These are phyloP conservation scores for Ecliptopera silaceata DNA, from an alignment of 2,888 invertebrate genomes.

Conservation along the genomic window DNA sequence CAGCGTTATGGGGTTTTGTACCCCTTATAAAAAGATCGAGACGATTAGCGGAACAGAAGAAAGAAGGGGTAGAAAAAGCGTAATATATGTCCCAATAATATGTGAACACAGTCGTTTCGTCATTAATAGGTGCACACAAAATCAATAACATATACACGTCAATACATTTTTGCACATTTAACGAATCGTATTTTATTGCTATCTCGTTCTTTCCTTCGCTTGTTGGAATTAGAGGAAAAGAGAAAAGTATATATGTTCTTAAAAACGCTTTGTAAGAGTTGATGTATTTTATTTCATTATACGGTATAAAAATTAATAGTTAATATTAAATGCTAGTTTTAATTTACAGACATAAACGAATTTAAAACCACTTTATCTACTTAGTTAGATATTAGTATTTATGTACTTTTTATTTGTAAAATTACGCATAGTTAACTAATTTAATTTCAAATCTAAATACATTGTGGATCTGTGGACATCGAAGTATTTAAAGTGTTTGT, in stretches of 20 bases:
- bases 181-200: not conserved
- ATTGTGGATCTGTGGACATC: not conserved
- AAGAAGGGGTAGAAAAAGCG: constrained; percentile 47
- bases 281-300: not conserved
- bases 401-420: constrained; percentile 2
- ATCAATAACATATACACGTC: not conserved
- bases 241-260: not conserved
- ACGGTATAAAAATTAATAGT: constrained; percentile 11
- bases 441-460: not conserved
- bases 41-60: constrained; percentile 45
- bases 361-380: constrained; percentile 17
- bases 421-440: constrained; percentile 8
- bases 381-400: constrained; percentile 6
- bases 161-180: constrained; percentile 1
- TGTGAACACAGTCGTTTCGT: constrained; percentile 1
- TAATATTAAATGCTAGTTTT: constrained; percentile 1
- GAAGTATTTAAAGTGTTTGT: not conserved
- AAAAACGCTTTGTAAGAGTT: not conserved
- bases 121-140: constrained; percentile 1
- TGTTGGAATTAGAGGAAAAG: not conserved
- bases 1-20: constrained; percentile 89
- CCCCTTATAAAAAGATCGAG: constrained; percentile 85
- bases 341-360: constrained; percentile 19
- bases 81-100: constrained; percentile 36
- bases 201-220: not conserved